Evolutionary conservation across 2,888 invertebrate genomes (phyloP), one percentile per base, ranked within the genome.

Genomic region (Lithosia quadra): DNA sequence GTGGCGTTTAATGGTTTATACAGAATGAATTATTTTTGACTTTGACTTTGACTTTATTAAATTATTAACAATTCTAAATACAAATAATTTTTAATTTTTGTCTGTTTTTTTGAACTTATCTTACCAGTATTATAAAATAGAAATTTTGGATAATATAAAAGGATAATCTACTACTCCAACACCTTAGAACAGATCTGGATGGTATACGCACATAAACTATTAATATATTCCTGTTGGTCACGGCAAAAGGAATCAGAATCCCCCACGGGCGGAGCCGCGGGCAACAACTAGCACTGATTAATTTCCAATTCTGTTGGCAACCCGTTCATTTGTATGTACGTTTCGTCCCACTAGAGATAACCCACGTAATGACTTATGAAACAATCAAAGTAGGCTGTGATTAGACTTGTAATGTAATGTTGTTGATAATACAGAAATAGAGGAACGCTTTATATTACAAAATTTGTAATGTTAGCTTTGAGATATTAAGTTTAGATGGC

Each of bases 241-340:
- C 24, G 13, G 13, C n/a, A 24, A 13, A 56, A 21, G 2, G 18
- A 43, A 18, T 43, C 43, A 43, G 49, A 18, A n/a, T n/a, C 0
- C 49, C n/a, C n/a, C n/a, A n/a, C n/a, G 9, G 49, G 9, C n/a
- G n/a, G 9, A 49, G n/a, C 49, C 49, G n/a, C 18, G 8, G 18
- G n/a, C 49, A 49, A 49, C 49, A 21, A n/a, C 22, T 21, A 8
- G 13, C 24, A 10, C 24, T 39, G 24, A 60, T 39, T 60, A 22
- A 39, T 18, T 60, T 39, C 36, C 24, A 18, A 60, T 63, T 63
- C 43, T 63, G n/a, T 18, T 5, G 28, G 49, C 49, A 33, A 33
- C 13, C 15, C 8, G 28, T 33, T 63, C 62, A 65, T 69, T 69
- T 62, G 62, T 69, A 69, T 65, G 69, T 49, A 21, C 36, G 49